Base-by-base conservation (phyloP, 1,140 invertebrate species). In the Araneus ventricosus region DNA sequence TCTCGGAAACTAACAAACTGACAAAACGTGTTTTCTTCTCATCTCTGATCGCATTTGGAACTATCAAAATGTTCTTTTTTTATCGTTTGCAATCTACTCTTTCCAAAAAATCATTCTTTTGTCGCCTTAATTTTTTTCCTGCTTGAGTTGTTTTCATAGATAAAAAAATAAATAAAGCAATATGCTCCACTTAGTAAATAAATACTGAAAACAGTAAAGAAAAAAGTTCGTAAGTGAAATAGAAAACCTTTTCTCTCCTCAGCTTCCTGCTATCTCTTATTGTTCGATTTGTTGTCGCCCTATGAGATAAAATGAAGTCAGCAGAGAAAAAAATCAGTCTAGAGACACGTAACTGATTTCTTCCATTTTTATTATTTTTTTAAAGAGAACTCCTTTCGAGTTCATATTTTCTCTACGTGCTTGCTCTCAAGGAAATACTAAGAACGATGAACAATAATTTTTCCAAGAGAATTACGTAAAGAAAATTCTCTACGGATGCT, bases 221-320 rank as follows among this genome's bases (percentile, higher is more conserved):
- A 37, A 34, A 75, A 30, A 75, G 67, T 75, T 34, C 8, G 67
- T 75, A 75, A 75, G 67, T 75, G 27, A 75, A 34, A 75, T 10
- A 75, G 67, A 75, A 75, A 75, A 34, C 67, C 30, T 75, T 75
- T 30, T 34, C 30, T 34, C 67, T 75, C 30, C 27, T 75, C 67
- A 75, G 30, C 67, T 70, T 70, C 27, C 27, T 30, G 67, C 17
- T 75, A 37, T 75, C 27, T 75, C 30, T 75, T 37, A 75, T 75
- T 75, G 67, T 75, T 75, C 30, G 67, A 75, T 75, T 37, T 75
- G 67, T 75, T 75, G 27, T 30, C 67, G 17, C 67, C 67, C 67
- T 34, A 37, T 37, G 67, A 37, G 30, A 75, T 75, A 37, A 37
- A 75, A 75, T 75, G 67, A 6, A 75, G 34, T 75, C 30, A 20